Evolutionary conservation across 2,113 vertebrate species (phyloP).

Genomic region (Tachuris rubrigastra): DNA sequence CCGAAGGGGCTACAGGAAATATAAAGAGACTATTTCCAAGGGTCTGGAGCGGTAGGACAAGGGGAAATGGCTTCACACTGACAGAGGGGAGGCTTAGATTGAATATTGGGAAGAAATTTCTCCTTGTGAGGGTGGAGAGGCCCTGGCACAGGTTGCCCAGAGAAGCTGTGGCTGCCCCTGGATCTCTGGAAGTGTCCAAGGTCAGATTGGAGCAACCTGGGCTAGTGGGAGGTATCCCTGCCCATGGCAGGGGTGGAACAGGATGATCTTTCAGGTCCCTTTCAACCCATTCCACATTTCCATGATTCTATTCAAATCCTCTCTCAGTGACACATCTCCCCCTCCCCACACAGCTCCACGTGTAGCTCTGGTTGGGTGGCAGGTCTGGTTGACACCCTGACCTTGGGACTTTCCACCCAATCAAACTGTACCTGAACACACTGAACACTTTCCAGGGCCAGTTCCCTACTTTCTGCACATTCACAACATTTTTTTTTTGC

Average conservation of each 20-base stretch:
- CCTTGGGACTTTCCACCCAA: neutral
- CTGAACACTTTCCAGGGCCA: neutral
- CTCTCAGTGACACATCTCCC: rapidly evolving
- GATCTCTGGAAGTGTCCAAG: neutral
- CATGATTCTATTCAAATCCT: neutral
- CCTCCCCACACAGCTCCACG: neutral
- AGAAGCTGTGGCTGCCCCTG: neutral
- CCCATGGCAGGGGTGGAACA: rapidly evolving
- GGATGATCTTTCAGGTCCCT: neutral
- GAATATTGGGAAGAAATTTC: rapidly evolving
- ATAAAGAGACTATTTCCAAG: no score
- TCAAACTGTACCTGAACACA: rapidly evolving
- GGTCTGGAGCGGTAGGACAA: rapidly evolving
- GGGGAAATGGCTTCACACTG: neutral
- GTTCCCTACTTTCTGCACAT: neutral
- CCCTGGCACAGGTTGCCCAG: neutral
- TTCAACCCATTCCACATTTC: neutral
- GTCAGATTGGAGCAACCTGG: neutral
- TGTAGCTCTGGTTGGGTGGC: neutral
- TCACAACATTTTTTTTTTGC: neutral
- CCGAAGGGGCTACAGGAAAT: no score
- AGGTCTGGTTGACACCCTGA: neutral
- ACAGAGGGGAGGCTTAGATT: neutral
- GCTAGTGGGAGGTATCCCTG: neutral
- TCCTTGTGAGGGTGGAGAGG: neutral